phyloP scores from a whole-genome alignment of 2,888 invertebrate genomes.

The Acleris laterana region DNA sequence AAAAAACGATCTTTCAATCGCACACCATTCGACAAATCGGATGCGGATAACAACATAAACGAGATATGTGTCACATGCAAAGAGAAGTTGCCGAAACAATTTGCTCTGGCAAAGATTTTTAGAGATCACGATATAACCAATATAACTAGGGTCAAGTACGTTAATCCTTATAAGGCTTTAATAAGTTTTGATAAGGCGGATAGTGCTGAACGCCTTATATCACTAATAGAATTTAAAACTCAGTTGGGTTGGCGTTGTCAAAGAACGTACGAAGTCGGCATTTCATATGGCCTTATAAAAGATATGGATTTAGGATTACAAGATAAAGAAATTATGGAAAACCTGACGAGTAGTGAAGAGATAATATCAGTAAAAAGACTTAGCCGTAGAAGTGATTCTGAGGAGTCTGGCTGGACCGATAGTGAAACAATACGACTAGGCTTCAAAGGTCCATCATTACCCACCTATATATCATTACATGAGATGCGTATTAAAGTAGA shows the following conservation, averaged over 20 bases:
- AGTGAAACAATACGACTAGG: slow-evolving; percentile 41
- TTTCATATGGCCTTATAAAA: slow-evolving; percentile 42
- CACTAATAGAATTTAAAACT: slow-evolving; percentile 1
- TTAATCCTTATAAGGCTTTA: slow-evolving; percentile 21
- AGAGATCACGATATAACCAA: slow-evolving; percentile 21
- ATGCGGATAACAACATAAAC: no score
- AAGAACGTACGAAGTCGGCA: slow-evolving; percentile 27
- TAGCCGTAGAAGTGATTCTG: no score
- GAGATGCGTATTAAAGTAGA: slow-evolving; percentile 40
- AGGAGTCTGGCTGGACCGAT: slow-evolving; percentile 33
- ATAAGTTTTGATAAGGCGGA: slow-evolving; percentile 31
- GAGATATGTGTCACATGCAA: background rate
- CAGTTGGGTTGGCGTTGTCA: slow-evolving; percentile 37
- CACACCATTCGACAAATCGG: no score
- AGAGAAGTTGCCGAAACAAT: slow-evolving; percentile 39
- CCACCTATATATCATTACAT: slow-evolving; percentile 35
- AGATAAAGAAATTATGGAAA: slow-evolving; percentile 39
- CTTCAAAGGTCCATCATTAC: slow-evolving; percentile 39
- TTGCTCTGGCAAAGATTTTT: slow-evolving; percentile 40
- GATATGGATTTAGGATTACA: slow-evolving; percentile 41
- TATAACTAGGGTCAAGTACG: slow-evolving; percentile 40
- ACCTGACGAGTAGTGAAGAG: slow-evolving; percentile 15
- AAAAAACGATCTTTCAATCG: no score
- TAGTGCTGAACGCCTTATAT: slow-evolving; percentile 26
- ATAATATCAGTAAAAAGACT: slow-evolving; percentile 34